Percentiles rank a stretch among this genome's conserved stretches.
Evolutionary conservation across 2,113 vertebrate species (phyloP).

Genomic region (Aix galericulata): DNA sequence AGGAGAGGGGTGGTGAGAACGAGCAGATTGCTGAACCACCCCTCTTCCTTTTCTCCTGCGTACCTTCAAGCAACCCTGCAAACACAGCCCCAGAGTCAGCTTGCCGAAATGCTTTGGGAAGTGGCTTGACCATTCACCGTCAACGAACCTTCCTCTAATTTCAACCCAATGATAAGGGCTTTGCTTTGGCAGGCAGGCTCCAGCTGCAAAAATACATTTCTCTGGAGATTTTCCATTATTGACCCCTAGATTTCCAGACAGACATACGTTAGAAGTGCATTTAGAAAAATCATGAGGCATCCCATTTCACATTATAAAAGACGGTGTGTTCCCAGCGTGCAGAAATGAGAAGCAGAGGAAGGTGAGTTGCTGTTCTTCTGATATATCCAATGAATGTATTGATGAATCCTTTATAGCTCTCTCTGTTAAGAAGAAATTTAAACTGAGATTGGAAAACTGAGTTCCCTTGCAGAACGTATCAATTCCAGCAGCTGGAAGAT

Average conservation of each 20-base stretch:
- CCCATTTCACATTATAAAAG: conserved; percentile 28
- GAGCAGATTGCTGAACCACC: background rate
- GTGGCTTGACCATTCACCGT: background rate
- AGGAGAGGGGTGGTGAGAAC: background rate
- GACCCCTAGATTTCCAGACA: background rate
- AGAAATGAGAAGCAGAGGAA: conserved; percentile 18
- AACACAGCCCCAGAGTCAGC: background rate
- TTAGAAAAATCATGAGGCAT: conserved; percentile 35
- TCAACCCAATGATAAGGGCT: background rate
- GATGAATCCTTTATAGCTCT: conserved; percentile 28
- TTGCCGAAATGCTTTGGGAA: background rate
- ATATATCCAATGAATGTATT: background rate
- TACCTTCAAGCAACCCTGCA: background rate
- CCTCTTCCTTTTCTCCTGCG: background rate
- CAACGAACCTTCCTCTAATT: background rate
- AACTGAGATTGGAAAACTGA: conserved; percentile 31
- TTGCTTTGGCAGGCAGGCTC: background rate
- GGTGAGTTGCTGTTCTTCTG: background rate
- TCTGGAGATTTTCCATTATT: conserved; percentile 23
- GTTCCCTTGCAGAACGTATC: background rate
- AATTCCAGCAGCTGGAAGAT: background rate
- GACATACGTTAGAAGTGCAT: background rate
- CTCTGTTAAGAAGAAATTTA: conserved; percentile 45
- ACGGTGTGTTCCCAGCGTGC: background rate
- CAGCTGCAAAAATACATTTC: conserved; percentile 16